Conservation (phyloP, 1,140 invertebrate species). For the Hetaerina americana region DNA sequence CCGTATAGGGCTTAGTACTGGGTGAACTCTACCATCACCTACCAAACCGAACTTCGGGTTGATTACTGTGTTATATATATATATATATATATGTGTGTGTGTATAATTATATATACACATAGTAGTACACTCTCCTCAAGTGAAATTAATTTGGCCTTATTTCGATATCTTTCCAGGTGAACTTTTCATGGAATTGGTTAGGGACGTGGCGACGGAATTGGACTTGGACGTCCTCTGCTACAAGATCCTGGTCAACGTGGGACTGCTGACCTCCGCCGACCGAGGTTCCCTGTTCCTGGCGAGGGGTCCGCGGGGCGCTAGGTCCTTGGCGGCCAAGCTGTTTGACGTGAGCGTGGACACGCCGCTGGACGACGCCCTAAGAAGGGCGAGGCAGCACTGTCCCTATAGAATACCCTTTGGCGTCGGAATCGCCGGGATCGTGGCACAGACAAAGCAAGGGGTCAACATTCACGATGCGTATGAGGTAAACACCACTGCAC, state of each 20-base stretch:
- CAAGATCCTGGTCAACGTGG: conserved; percentile 86
- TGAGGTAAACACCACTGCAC: conserved; percentile 49
- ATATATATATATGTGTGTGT: too few relatives aligned
- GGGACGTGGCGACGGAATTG: conserved; percentile 83
- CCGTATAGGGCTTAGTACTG: too few relatives aligned
- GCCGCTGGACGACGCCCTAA: conserved; percentile 17
- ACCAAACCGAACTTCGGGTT: too few relatives aligned
- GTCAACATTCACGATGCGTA: conserved; percentile 88
- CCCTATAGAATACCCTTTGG: conserved; percentile 64
- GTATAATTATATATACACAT: too few relatives aligned
- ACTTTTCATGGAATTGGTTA: conserved; percentile 84
- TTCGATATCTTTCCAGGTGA: too few relatives aligned
- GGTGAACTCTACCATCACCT: too few relatives aligned
- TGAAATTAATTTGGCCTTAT: too few relatives aligned
- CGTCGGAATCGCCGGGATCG: conserved; percentile 76
- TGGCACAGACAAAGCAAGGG: conserved; percentile 72
- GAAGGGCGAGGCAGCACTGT: background rate
- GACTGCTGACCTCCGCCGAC: conserved; percentile 72
- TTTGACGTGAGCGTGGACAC: conserved; percentile 85
- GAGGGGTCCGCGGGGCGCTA: conserved; percentile 55
- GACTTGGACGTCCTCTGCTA: conserved; percentile 87
- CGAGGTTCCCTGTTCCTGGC: conserved; percentile 77
- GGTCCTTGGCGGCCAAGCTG: conserved; percentile 77
- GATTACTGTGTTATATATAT: too few relatives aligned
- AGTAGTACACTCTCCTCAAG: too few relatives aligned